Evolutionary conservation across 1,140 invertebrate genomes (phyloP).

Genomic region (Patella vulgata): DNA sequence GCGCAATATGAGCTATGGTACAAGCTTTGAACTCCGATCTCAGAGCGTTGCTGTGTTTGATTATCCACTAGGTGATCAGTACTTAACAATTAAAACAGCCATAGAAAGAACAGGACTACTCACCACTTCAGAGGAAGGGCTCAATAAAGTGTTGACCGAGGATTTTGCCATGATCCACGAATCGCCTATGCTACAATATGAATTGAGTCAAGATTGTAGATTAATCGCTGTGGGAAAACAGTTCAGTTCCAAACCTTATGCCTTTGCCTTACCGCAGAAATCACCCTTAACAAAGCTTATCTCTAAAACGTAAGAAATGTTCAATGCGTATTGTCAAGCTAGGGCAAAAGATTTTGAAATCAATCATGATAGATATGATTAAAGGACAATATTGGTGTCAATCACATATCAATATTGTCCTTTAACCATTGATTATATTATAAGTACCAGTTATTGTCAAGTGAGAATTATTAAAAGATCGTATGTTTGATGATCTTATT

Average conservation of each 20-base stretch:
- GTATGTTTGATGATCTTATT: no score
- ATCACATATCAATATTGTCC: neutral
- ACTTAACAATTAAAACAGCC: slow-evolving; percentile 78
- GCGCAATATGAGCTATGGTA: slow-evolving; percentile 34
- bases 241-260: slow-evolving; percentile 49
- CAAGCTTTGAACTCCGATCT: neutral
- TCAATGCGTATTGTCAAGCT: no score
- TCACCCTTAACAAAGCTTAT: slow-evolving; percentile 34
- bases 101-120: slow-evolving; percentile 32
- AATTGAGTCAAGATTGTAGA: slow-evolving; percentile 43
- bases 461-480: no score
- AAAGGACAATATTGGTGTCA: no score
- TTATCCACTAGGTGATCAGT: slow-evolving; percentile 91
- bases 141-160: slow-evolving; percentile 39
- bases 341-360: neutral
- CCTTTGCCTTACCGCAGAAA: slow-evolving; percentile 43
- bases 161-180: slow-evolving; percentile 55
- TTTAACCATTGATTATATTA: neutral
- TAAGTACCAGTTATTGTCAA: no score
- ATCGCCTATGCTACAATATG: slow-evolving; percentile 50
- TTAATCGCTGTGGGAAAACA: slow-evolving; percentile 43
- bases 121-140: slow-evolving; percentile 32
- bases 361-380: no score
- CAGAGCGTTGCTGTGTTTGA: slow-evolving; percentile 79
- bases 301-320: slow-evolving; percentile 31